Evolutionary conservation across 2,113 vertebrate species (phyloP).

Genomic region (Puffinus mauretanicus): DNA sequence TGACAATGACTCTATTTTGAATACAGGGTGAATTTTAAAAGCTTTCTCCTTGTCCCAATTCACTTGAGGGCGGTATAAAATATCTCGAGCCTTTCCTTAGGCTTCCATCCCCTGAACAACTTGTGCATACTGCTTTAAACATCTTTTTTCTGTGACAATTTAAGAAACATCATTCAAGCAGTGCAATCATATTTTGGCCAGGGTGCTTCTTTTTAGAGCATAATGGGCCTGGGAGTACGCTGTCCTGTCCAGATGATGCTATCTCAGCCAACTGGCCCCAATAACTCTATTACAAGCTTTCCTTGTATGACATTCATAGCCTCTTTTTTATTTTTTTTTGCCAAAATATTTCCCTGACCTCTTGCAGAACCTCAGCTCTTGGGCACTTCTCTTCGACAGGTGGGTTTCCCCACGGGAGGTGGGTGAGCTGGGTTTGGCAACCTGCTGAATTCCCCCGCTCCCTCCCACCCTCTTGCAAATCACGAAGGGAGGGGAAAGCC

Average conservation of each 20-base stretch:
- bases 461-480: background rate
- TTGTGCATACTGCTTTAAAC: background rate
- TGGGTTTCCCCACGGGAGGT: fast-evolving
- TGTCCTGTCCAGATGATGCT: background rate
- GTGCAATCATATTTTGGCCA: background rate
- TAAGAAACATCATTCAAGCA: background rate
- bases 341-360: background rate
- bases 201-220: background rate
- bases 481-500: background rate
- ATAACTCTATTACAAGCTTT: background rate
- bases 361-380: background rate
- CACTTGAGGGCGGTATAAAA: background rate
- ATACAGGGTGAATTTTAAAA: background rate
- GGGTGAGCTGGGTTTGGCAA: background rate
- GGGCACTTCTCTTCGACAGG: fast-evolving
- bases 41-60: background rate
- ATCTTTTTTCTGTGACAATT: background rate
- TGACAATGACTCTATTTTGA: background rate
- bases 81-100: background rate
- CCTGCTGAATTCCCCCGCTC: background rate
- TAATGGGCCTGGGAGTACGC: background rate
- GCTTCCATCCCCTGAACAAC: background rate
- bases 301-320: background rate
- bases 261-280: background rate
- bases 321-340: background rate